These are phyloP conservation scores for Drosophila persimilis DNA, from an alignment of 1,140 invertebrate genomes.

Conservation along the genomic window DNA sequence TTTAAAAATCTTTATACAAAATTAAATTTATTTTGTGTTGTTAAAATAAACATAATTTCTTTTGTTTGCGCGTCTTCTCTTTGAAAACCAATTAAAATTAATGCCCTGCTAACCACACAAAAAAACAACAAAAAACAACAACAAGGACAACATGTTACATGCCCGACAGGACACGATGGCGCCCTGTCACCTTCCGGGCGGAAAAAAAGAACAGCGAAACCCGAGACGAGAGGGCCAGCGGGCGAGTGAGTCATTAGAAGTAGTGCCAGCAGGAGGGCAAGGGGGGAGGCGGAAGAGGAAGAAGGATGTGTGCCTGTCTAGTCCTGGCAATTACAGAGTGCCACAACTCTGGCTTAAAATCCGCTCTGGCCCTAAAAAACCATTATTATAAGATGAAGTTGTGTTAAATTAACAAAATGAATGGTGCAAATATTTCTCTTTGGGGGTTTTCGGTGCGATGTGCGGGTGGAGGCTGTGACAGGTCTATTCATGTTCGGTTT, in stretches of 20 bases:
- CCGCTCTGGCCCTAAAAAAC: too few relatives aligned
- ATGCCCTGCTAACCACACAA: background rate
- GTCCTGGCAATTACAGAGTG: too few relatives aligned
- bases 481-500: slow-evolving; percentile 12
- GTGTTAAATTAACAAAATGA: slow-evolving; percentile 46
- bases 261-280: slow-evolving; percentile 16
- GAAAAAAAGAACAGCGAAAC: slow-evolving; percentile 28
- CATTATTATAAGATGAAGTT: slow-evolving; percentile 20
- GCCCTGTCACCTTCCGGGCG: slow-evolving; percentile 35
- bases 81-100: slow-evolving; percentile 49
- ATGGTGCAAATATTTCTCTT: slow-evolving; percentile 33
- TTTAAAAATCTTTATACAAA: background rate
- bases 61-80: slow-evolving; percentile 36
- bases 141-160: slow-evolving; percentile 10
- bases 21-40: background rate
- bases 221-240: slow-evolving; percentile 32
- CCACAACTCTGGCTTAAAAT: too few relatives aligned
- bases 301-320: slow-evolving; percentile 1
- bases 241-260: slow-evolving; percentile 45
- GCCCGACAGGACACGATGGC: slow-evolving; percentile 16
- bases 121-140: background rate
- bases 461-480: slow-evolving; percentile 6
- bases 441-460: background rate
- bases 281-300: background rate
- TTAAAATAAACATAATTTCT: slow-evolving; percentile 25